A percentile compares a stretch with the other conserved stretches of the same genome.
Conservation (phyloP, 2,797 vertebrate genomes). For the Siniperca scherzeri region DNA sequence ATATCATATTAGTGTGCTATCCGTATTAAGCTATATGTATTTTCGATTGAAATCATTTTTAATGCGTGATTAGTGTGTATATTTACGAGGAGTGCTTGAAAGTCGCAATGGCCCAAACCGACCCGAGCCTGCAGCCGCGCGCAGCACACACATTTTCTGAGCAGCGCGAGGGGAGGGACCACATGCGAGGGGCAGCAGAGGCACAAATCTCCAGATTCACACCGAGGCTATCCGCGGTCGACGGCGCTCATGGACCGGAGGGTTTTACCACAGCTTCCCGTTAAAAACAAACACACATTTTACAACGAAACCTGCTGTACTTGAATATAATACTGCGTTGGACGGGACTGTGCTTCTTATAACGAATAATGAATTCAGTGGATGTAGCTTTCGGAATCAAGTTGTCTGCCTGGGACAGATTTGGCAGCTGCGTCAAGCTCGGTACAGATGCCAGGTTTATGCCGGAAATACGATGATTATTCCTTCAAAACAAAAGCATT, state of each 20-base stretch:
- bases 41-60: not conserved
- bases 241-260: not conserved
- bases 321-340: not conserved
- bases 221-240: not conserved
- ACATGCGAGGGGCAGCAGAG: constrained; percentile 69
- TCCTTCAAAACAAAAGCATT: constrained; percentile 45
- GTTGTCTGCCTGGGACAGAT: constrained; percentile 10
- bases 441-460: not conserved
- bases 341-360: constrained; percentile 6
- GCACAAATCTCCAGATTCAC: constrained; percentile 22
- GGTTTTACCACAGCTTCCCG: not conserved
- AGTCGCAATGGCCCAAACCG: constrained; percentile 45
- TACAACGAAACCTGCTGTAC: not conserved
- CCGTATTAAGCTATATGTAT: fast-evolving
- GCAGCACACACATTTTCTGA: constrained; percentile 29
- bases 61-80: not conserved
- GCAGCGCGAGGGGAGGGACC: constrained; percentile 76
- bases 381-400: constrained; percentile 16
- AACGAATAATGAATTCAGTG: not conserved
- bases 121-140: constrained; percentile 22
- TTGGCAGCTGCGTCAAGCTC: not conserved
- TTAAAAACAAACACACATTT: not conserved
- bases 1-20: fast-evolving
- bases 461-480: constrained; percentile 8
- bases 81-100: constrained; percentile 55